Evolutionary conservation across 2,797 vertebrate genomes (phyloP), one percentile per base, ranked within the genome.

Genomic region (Pelobates cultripes): DNA sequence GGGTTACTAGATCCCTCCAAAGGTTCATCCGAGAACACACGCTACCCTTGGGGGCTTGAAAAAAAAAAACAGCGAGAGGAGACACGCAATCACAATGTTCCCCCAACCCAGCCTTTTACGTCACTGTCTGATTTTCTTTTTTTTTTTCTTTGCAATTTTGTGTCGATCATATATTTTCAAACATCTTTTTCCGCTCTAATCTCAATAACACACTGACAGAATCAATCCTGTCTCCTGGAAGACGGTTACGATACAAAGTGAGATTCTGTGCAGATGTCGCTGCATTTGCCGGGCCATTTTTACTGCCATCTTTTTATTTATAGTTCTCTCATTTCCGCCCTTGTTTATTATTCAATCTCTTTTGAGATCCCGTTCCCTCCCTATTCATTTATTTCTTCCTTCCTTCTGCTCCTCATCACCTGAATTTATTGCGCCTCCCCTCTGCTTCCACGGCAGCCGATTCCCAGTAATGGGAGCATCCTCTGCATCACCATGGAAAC

Each of bases 381-480:
- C 17, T 6, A 8, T 68, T 68, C 41, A 42, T 10, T 43, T 43
- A 42, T 42, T 12, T 61, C 61, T 66, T 7, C n/a, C 61, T 66
- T 7, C n/a, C 4, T 57, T 40, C 17, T 47, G 7, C 63, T 8
- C 17, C 63, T 44, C 28, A 71, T 47, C 60, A 82, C 80, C 80
- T 82, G 80, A 41, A 61, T 71, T 51, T 51, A 28, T 47, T 43
- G 79, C 14, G 14, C 43, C 60, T 66, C 74, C 67, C 41, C 41
- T 81, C 57, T 1, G 69, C 75, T 60, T 77, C 80, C 80, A 82
- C 77, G 69, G 74, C 57, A 82, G 77, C 80, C 55, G 80, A 51
- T 42, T 76, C 68, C 42, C 14, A 15, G 64, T 66, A 77, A 77
- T 64, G 45, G 60, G 80, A 82, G 80, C 80, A 82, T 77, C 80